Evolutionary conservation across 2,888 invertebrate species (phyloP), one percentile per base, ranked within the genome.

Genomic region (Oxytorus armatus): DNA sequence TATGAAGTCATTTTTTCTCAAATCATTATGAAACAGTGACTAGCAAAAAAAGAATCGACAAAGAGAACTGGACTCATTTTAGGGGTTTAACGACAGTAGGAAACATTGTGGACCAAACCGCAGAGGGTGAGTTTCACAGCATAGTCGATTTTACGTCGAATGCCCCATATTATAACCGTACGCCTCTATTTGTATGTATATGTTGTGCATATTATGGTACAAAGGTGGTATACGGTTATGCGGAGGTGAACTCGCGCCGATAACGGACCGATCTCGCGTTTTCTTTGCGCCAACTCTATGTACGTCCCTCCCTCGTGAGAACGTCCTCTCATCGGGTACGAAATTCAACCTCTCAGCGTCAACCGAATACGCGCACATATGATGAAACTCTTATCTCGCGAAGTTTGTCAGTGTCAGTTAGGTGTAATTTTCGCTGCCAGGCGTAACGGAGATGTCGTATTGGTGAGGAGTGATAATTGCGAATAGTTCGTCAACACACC

Each of bases 141-240:
- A n/a, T n/a, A n/a, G n/a, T n/a, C n/a, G n/a, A n/a, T n/a, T n/a
- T n/a, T n/a, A n/a, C n/a, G n/a, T n/a, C n/a, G n/a, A 51, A 4
- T n/a, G n/a, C 2, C 21, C 18, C 16, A 21, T 18, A 39, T 36
- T 59, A 4, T n/a, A 16, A 21, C 10, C 11, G 33, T n/a, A n/a
- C n/a, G n/a, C n/a, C n/a, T n/a, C n/a, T n/a, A 57, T 16, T 16
- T 36, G 1, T 49, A n/a, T 33, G n/a, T 57, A 36, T 57, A 36
- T 33, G 16, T 7, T 18, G 11, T 33, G 33, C 1, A n/a, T n/a
- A n/a, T n/a, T n/a, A n/a, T n/a, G 33, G n/a, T 66, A 33, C 49
- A 36, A 18, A 61, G 42, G 44, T 25, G 57, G n/a, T n/a, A n/a
- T 72, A 65, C 77, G 77, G 63, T 70, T 70, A 77, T 65, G 33